These are phyloP conservation scores for Alethe diademata DNA, from an alignment of 2,113 vertebrate genomes.

Conservation along the genomic window DNA sequence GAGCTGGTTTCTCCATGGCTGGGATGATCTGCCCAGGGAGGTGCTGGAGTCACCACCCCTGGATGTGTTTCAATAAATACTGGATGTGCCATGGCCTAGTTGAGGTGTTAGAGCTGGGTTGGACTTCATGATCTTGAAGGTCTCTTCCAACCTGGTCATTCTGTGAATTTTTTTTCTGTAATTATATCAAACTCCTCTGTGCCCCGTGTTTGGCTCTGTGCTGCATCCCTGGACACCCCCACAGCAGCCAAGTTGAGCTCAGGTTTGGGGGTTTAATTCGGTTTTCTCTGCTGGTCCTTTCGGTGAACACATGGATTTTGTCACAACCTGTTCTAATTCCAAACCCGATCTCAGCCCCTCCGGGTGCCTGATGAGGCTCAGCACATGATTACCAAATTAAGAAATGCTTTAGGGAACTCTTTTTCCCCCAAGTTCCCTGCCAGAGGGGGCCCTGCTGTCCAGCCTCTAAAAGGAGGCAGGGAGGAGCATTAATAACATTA, in stretches of 20 bases:
- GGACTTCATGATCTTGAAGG: too few relatives aligned
- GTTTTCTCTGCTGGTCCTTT: background rate
- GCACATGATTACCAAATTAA: accelerated
- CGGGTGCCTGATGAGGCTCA: background rate
- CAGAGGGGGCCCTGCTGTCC: accelerated
- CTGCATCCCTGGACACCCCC: background rate
- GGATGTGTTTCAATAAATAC: background rate
- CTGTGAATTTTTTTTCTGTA: too few relatives aligned
- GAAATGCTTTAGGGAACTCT: background rate
- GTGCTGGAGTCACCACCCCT: background rate
- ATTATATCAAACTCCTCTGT: background rate
- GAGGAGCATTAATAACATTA: too few relatives aligned
- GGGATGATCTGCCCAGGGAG: background rate
- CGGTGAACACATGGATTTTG: accelerated
- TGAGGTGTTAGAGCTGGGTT: too few relatives aligned
- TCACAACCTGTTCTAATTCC: background rate
- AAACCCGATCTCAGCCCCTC: background rate
- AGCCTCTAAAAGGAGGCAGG: background rate
- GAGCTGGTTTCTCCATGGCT: background rate
- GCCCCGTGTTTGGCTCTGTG: background rate
- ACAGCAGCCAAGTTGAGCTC: background rate
- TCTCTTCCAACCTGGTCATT: too few relatives aligned
- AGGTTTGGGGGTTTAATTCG: accelerated
- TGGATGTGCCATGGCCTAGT: too few relatives aligned
- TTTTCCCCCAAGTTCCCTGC: background rate